These are phyloP conservation scores for Ciconia nigra DNA, from an alignment of 2,797 vertebrate species.

Conservation along the genomic window DNA sequence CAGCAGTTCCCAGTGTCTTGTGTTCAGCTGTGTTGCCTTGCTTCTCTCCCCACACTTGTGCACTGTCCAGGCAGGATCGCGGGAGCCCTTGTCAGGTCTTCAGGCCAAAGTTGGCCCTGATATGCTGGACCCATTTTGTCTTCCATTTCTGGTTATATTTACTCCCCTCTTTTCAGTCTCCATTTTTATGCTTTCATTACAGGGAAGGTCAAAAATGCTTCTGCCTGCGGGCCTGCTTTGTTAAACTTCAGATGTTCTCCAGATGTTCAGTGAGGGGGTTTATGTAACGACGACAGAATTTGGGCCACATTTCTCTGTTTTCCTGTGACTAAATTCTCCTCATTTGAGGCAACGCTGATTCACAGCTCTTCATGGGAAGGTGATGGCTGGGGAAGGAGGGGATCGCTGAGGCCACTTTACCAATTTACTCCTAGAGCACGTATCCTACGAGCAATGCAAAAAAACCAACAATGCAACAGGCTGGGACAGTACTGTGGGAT, in stretches of 20 bases:
- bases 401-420: background rate
- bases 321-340: background rate
- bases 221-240: slow-evolving; percentile 6
- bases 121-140: background rate
- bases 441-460: background rate
- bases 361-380: background rate
- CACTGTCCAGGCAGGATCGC: background rate
- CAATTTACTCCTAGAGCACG: background rate
- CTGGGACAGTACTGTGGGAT: background rate
- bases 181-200: slow-evolving; percentile 7
- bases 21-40: background rate
- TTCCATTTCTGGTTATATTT: background rate
- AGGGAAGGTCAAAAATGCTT: slow-evolving; percentile 37
- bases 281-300: slow-evolving; percentile 39
- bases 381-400: background rate
- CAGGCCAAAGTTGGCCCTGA: fast-evolving
- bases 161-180: background rate
- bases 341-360: background rate
- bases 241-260: slow-evolving; percentile 55
- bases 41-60: background rate
- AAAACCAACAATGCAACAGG: background rate
- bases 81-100: background rate
- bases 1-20: background rate
- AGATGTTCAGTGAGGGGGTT: background rate
- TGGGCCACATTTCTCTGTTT: slow-evolving; percentile 11